These are phyloP conservation scores for Cheirogaleus major DNA, from an alignment of 2,797 vertebrate species.

Conservation along the genomic window DNA sequence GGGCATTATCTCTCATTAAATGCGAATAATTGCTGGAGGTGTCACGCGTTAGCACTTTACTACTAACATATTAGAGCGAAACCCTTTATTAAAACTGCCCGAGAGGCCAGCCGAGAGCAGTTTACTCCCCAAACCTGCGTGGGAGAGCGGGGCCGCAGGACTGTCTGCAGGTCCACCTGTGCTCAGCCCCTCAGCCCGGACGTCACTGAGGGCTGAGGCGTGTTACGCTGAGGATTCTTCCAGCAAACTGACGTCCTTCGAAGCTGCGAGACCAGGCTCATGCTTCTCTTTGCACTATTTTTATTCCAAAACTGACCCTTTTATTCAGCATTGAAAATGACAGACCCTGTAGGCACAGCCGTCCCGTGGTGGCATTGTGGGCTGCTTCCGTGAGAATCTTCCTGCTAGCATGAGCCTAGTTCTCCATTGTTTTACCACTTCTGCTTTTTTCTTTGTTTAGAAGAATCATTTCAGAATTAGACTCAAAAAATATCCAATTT, in stretches of 20 bases:
- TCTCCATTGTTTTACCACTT: neutral
- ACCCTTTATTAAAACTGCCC: neutral
- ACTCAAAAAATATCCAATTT: neutral
- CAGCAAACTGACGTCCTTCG: neutral
- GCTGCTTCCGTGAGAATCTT: neutral
- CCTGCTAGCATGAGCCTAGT: no score
- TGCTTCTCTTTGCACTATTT: neutral
- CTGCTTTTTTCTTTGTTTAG: neutral
- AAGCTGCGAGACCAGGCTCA: neutral
- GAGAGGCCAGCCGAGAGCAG: neutral
- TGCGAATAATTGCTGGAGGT: neutral
- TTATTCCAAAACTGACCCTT: neutral
- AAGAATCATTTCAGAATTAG: neutral
- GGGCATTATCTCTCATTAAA: neutral
- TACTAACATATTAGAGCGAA: neutral
- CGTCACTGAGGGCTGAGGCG: neutral
- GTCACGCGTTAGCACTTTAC: neutral
- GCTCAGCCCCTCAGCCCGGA: neutral
- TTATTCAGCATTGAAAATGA: neutral
- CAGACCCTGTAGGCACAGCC: no score
- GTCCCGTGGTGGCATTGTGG: neutral
- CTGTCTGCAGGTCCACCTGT: neutral
- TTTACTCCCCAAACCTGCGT: neutral
- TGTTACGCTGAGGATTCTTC: neutral
- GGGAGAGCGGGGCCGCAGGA: neutral